Percentiles rank a stretch among this genome's conserved stretches.
These are phyloP conservation scores for Creontiades dilutus DNA, from an alignment of 2,888 invertebrate species.

Conservation along the genomic window DNA sequence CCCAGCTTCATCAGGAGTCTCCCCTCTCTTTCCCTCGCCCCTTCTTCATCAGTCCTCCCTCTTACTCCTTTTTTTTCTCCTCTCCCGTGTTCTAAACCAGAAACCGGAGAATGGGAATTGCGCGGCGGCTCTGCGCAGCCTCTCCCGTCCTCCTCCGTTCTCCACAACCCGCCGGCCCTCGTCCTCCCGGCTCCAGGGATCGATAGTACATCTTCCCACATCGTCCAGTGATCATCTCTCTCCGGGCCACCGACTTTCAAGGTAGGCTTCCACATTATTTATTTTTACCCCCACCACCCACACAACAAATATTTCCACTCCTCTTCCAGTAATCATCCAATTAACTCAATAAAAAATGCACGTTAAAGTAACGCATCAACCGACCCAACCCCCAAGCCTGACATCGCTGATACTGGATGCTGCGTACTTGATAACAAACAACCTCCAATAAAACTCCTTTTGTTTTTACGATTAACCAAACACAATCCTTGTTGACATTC, in stretches of 20 bases:
- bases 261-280: conserved; percentile 34
- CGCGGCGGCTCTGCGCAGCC: conserved; percentile 61
- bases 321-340: no score
- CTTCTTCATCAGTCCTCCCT: neutral
- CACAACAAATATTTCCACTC: neutral
- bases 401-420: conserved; percentile 17
- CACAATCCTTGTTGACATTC: neutral
- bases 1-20: neutral
- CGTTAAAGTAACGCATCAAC: neutral
- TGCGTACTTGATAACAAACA: conserved; percentile 17
- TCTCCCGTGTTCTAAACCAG: neutral
- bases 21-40: neutral
- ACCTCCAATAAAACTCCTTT: neutral
- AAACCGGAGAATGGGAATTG: conserved; percentile 64
- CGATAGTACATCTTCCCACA: conserved; percentile 71
- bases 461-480: neutral
- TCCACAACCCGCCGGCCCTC: conserved; percentile 18
- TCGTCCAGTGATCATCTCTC: conserved; percentile 66
- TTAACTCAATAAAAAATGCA: neutral
- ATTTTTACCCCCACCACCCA: neutral
- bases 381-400: neutral
- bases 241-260: neutral
- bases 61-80: neutral
- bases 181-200: conserved; percentile 67
- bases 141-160: conserved; percentile 43